Percentiles rank a stretch among this genome's conserved stretches.
phyloP scores from a whole-genome alignment of 2,797 vertebrate genomes.

The Cuculus canorus region DNA sequence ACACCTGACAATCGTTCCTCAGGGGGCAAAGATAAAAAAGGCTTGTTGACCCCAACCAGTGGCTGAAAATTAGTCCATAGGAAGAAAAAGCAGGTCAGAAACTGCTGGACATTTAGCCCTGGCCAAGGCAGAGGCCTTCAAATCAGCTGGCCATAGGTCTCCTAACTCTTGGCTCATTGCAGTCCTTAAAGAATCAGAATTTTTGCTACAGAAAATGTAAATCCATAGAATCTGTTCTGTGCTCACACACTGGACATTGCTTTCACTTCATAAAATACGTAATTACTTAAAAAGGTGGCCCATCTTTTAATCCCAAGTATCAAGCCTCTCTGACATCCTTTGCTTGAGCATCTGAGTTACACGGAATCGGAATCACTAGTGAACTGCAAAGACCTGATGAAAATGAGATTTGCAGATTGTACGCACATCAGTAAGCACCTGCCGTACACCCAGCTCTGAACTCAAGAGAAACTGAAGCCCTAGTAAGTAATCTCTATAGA shows the following conservation, averaged over 20 bases:
- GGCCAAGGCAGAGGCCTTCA: neutral
- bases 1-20: neutral
- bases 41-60: neutral
- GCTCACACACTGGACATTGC: neutral
- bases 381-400: neutral
- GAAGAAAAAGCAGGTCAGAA: neutral
- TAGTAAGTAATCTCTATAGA: neutral
- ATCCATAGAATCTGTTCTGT: neutral
- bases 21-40: neutral
- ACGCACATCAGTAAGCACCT: neutral
- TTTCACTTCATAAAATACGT: neutral
- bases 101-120: neutral
- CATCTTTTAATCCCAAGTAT: neutral
- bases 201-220: neutral
- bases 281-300: neutral
- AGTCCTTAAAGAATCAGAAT: neutral
- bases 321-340: neutral
- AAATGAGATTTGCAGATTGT: neutral
- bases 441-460: neutral
- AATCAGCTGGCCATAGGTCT: neutral
- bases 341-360: rapidly evolving
- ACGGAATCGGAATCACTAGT: neutral
- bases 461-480: neutral
- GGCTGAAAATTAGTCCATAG: neutral
- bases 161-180: neutral